phyloP scores from a whole-genome alignment of 2,888 invertebrate genomes.

The Fissipunctia ypsillon region DNA sequence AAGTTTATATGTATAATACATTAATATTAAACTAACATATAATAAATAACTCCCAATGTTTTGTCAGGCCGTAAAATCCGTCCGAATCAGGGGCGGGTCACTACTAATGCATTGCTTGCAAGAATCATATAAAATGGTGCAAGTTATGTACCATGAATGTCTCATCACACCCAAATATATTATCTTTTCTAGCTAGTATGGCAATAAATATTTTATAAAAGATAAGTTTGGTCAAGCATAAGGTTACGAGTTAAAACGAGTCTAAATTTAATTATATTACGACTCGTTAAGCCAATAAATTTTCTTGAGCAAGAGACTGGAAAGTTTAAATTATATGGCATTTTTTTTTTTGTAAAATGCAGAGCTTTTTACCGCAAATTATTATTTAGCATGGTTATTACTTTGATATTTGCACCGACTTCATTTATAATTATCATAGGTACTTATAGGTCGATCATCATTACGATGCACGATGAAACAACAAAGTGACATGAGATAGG shows the following conservation, averaged over 20 bases:
- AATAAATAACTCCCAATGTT: neutral
- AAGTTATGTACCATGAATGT: neutral
- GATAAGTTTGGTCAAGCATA: conserved; percentile 17
- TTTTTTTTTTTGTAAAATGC: conserved; percentile 3
- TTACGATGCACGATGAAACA: neutral
- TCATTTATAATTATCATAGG: neutral
- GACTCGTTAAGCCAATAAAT: conserved; percentile 30
- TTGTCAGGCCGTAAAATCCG: neutral
- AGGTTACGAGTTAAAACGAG: conserved; percentile 24
- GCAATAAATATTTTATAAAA: conserved; percentile 1
- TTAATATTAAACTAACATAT: too few species aligned
- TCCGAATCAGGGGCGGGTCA: neutral
- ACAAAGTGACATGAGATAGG: neutral
- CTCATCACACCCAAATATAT: neutral
- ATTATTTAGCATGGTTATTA: neutral
- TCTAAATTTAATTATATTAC: conserved; percentile 34
- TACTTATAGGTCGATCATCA: neutral
- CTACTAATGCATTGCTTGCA: neutral
- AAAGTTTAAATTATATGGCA: conserved; percentile 9
- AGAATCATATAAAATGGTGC: neutral
- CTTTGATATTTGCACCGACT: neutral
- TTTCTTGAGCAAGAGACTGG: neutral
- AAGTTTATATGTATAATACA: too few species aligned
- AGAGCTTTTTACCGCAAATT: neutral
- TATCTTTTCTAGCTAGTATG: conserved; percentile 11